Conservation (phyloP, 2,797 vertebrate genomes). For the Melanotaenia boesemani region DNA sequence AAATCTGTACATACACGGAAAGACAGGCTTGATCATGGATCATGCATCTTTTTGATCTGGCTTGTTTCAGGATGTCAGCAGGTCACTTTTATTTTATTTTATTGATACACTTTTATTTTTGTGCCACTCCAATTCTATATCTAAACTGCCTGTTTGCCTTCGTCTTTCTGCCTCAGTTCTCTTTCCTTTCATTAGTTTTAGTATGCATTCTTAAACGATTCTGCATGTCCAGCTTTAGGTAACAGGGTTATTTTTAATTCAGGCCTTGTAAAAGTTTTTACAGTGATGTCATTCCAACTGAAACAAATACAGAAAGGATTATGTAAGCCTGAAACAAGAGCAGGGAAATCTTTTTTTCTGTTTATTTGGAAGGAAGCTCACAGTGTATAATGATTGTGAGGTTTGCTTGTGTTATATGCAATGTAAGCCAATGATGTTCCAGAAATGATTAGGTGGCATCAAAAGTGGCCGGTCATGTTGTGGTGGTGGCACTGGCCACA, state of each 20-base stretch:
- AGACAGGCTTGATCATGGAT: background rate
- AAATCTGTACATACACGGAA: background rate
- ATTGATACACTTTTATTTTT: background rate
- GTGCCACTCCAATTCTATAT: no score
- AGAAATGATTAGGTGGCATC: no score
- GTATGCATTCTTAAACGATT: background rate
- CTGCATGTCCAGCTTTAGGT: constrained; percentile 27
- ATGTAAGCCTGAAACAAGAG: constrained; percentile 25
- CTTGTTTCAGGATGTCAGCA: background rate
- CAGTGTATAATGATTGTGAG: no score
- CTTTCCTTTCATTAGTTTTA: background rate
- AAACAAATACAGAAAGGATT: constrained; percentile 12
- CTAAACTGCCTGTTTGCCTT: background rate
- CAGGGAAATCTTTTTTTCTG: background rate
- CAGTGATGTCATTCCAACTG: constrained; percentile 33
- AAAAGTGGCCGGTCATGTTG: no score
- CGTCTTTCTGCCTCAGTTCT: background rate
- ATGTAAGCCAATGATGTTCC: no score
- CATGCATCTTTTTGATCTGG: no score
- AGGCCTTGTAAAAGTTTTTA: constrained; percentile 33
- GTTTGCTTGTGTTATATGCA: no score
- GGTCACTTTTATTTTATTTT: background rate
- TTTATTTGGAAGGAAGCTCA: no score
- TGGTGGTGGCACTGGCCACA: no score
- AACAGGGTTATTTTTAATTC: constrained; percentile 3